These are phyloP conservation scores for Chironomus tentans DNA, from an alignment of 2,888 invertebrate genomes.

Conservation along the genomic window DNA sequence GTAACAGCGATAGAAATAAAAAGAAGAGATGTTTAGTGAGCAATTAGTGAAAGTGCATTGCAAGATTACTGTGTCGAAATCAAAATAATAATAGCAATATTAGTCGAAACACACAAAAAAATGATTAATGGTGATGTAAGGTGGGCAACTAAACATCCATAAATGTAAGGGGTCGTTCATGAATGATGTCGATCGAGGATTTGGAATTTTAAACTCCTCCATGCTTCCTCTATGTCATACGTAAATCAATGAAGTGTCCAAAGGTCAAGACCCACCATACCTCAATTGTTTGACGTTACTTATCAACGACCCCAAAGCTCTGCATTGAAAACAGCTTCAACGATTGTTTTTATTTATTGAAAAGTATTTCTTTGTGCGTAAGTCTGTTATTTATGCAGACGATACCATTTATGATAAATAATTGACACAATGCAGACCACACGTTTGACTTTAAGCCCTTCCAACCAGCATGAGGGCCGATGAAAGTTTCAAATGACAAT, in stretches of 20 bases:
- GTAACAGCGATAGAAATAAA: background rate
- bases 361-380: no score
- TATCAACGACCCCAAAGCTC: no score
- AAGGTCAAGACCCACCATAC: no score
- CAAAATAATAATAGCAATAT: background rate
- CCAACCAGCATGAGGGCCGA: background rate
- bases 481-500: background rate
- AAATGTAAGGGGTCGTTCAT: background rate
- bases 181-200: no score
- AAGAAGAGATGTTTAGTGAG: background rate
- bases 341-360: no score
- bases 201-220: no score
- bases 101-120: background rate
- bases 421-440: slow-evolving; percentile 1
- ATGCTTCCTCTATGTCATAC: no score
- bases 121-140: background rate
- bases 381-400: no score
- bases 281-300: no score
- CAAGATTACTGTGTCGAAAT: background rate
- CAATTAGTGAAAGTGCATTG: slow-evolving; percentile 25
- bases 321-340: no score
- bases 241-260: no score
- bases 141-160: background rate
- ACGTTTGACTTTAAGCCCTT: background rate
- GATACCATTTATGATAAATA: background rate